Conservation (phyloP, 2,797 vertebrate genomes). For the Thalassophryne amazonica region DNA sequence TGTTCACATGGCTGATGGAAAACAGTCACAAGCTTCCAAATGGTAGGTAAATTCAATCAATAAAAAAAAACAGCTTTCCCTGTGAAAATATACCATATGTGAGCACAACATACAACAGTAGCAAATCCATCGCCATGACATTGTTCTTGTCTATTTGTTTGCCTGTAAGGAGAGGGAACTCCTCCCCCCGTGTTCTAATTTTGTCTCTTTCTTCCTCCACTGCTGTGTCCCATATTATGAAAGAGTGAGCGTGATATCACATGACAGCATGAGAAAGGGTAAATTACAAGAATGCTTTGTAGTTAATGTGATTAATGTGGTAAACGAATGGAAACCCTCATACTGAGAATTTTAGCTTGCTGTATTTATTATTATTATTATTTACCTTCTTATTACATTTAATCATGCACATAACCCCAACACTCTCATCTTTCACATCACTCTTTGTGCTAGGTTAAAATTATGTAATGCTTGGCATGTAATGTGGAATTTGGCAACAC, state of each 20-base stretch:
- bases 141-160: slow-evolving; percentile 62
- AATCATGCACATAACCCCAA: neutral
- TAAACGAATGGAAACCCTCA: neutral
- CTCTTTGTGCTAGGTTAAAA: too few species aligned
- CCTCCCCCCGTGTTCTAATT: slow-evolving; percentile 67
- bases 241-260: slow-evolving; percentile 51
- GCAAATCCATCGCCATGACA: slow-evolving; percentile 42
- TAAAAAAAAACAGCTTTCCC: neutral
- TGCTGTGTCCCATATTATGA: slow-evolving; percentile 50
- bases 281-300: slow-evolving; percentile 16
- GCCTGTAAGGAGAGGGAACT: slow-evolving; percentile 67
- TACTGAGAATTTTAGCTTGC: slow-evolving; percentile 4
- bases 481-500: slow-evolving; percentile 8
- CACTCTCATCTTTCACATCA: slow-evolving; percentile 20
- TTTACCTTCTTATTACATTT: too few species aligned
- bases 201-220: slow-evolving; percentile 56
- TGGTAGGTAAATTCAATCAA: slow-evolving; percentile 79
- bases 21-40: slow-evolving; percentile 92
- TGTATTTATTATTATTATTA: slow-evolving; percentile 11
- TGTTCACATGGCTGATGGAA: slow-evolving; percentile 92
- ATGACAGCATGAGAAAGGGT: slow-evolving; percentile 41
- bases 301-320: neutral
- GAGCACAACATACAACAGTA: slow-evolving; percentile 20
- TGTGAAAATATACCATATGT: slow-evolving; percentile 27
- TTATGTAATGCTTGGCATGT: slow-evolving; percentile 11